These are phyloP conservation scores for Nasonia oneida DNA, from an alignment of 2,888 invertebrate genomes.

Conservation along the genomic window DNA sequence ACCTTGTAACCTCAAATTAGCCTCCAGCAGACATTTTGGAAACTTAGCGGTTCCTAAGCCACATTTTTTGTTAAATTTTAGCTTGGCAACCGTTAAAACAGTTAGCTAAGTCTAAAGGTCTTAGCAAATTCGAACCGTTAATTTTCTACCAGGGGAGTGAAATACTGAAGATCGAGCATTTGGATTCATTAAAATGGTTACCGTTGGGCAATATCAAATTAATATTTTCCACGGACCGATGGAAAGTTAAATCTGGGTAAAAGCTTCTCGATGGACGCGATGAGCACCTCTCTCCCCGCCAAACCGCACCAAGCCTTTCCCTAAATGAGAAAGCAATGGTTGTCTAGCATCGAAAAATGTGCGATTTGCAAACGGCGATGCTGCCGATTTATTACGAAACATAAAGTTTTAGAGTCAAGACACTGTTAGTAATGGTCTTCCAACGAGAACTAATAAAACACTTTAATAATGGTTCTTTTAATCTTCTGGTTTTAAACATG, in stretches of 20 bases:
- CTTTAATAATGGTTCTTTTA: not conserved
- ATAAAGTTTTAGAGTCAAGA: slow-evolving; percentile 70
- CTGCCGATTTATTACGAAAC: slow-evolving; percentile 73
- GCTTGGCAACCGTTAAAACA: too few species aligned
- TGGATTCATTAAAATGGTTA: slow-evolving; percentile 8
- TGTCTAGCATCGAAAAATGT: slow-evolving; percentile 68
- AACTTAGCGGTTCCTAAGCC: too few species aligned
- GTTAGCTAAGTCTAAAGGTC: too few species aligned
- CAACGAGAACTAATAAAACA: not conserved
- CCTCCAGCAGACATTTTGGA: too few species aligned
- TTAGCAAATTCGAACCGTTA: too few species aligned
- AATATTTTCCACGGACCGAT: not conserved
- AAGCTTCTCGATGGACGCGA: slow-evolving; percentile 37
- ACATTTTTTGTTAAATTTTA: too few species aligned
- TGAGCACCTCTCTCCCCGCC: not conserved
- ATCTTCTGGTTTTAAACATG: not conserved
- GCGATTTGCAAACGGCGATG: slow-evolving; percentile 73
- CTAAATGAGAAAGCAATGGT: slow-evolving; percentile 51
- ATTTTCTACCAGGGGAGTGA: not conserved
- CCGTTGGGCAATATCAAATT: slow-evolving; percentile 33
- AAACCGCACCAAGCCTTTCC: slow-evolving; percentile 28
- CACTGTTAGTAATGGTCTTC: not conserved
- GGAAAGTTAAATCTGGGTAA: slow-evolving; percentile 34
- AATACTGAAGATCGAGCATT: not conserved
- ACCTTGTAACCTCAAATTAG: too few species aligned